Evolutionary conservation across 2,888 invertebrate genomes (phyloP).

Genomic region (Drosophila mayaguana): DNA sequence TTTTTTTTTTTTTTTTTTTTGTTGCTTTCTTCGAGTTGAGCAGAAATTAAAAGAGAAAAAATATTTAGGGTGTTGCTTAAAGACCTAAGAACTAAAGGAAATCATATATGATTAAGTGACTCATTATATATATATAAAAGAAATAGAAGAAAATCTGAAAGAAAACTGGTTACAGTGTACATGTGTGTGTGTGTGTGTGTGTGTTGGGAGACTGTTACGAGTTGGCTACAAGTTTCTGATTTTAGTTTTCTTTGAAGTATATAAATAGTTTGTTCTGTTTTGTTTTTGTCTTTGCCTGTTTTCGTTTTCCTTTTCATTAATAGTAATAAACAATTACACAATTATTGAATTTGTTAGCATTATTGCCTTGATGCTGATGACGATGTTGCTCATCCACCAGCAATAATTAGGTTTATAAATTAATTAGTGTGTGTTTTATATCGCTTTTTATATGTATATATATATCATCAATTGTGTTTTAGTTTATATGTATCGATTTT

Average conservation of each 20-base stretch:
- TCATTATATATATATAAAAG: constrained; percentile 26
- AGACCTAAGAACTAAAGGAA: constrained; percentile 67
- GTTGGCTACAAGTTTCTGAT: constrained; percentile 60
- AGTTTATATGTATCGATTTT: background rate
- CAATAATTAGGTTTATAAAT: constrained; percentile 63
- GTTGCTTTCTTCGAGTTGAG: constrained; percentile 44
- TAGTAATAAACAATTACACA: constrained; percentile 59
- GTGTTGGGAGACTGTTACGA: constrained; percentile 31
- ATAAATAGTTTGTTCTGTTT: constrained; percentile 71
- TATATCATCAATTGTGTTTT: constrained; percentile 33
- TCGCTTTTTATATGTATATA: constrained; percentile 32
- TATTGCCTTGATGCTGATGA: constrained; percentile 9
- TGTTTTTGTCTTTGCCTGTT: constrained; percentile 1
- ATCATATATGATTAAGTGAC: constrained; percentile 42
- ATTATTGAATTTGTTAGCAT: constrained; percentile 43
- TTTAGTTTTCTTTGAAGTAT: constrained; percentile 38
- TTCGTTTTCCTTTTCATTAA: constrained; percentile 33
- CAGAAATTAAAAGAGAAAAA: constrained; percentile 56
- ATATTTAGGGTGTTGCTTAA: constrained; percentile 9
- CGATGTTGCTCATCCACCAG: constrained; percentile 7
- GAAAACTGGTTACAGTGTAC: constrained; percentile 19
- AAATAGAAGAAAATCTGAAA: constrained; percentile 25
- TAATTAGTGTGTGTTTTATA: constrained; percentile 61
- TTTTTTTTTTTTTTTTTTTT: constrained; percentile 6
- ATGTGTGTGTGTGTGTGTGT: background rate